Conservation (phyloP, 2,888 invertebrate species). For the Athalia rosae region DNA sequence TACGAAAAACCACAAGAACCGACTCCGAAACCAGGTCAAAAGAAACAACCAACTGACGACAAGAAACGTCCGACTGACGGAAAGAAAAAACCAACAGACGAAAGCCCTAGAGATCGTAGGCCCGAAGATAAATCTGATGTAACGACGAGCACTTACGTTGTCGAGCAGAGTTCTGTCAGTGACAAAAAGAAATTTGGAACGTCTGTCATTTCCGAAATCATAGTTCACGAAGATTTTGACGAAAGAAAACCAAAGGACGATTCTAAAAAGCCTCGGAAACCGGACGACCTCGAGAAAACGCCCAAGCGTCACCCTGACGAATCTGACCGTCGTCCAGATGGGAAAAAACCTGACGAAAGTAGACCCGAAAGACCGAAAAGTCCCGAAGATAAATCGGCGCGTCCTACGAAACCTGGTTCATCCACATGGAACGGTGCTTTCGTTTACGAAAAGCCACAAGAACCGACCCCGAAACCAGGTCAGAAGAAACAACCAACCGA, state of each 20-base stretch:
- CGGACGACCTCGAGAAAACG: neutral
- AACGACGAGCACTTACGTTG: neutral
- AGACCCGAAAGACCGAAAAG: constrained; percentile 52
- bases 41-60: constrained; percentile 34
- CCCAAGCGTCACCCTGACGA: constrained; percentile 9
- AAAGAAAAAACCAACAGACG: constrained; percentile 4
- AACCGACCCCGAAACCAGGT: neutral
- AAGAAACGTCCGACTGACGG: constrained; percentile 14
- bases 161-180: neutral
- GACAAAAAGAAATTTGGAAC: neutral
- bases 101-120: constrained; percentile 20
- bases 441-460: constrained; percentile 57
- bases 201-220: constrained; percentile 48
- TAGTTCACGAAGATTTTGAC: constrained; percentile 58
- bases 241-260: constrained; percentile 35
- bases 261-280: constrained; percentile 33
- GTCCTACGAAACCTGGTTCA: constrained; percentile 61
- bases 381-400: constrained; percentile 56
- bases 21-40: constrained; percentile 11
- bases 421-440: constrained; percentile 66
- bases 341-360: constrained; percentile 30
- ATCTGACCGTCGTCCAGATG: neutral
- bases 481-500: constrained; percentile 31
- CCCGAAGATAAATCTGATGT: constrained; percentile 7
- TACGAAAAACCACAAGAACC: constrained; percentile 48